Evolutionary conservation across 2,113 vertebrate genomes (phyloP).

Genomic region (Chroicocephalus ridibundus): DNA sequence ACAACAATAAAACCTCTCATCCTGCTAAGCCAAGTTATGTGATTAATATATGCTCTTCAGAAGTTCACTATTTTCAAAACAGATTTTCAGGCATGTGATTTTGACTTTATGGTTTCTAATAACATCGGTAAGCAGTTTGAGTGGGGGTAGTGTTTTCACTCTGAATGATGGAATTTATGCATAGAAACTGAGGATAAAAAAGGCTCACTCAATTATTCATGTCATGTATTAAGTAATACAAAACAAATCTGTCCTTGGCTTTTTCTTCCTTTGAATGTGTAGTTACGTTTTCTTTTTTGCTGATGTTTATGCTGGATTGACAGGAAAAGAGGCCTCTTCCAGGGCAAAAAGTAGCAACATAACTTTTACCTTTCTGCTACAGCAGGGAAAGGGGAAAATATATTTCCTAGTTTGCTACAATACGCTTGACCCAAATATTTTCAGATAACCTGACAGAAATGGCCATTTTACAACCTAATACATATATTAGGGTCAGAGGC

Average conservation of each 20-base stretch:
- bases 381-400: neutral
- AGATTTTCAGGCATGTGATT: neutral
- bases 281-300: neutral
- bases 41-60: neutral
- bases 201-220: neutral
- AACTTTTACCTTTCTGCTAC: neutral
- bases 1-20: neutral
- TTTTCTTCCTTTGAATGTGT: neutral
- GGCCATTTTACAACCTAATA: neutral
- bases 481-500: neutral
- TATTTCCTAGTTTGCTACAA: neutral
- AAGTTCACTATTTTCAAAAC: neutral
- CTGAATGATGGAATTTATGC: neutral
- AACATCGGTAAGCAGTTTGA: conserved; percentile 12
- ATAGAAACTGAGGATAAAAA: neutral
- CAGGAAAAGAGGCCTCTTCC: neutral
- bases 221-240: neutral
- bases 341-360: neutral
- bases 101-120: neutral
- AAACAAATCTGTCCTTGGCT: neutral
- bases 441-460: neutral
- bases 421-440: conserved; percentile 13
- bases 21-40: neutral
- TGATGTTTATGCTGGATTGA: neutral
- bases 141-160: neutral